A percentile compares a stretch with the other conserved stretches of the same genome.
Evolutionary conservation across 2,888 invertebrate genomes (phyloP).

Genomic region (Platycheirus albimanus): DNA sequence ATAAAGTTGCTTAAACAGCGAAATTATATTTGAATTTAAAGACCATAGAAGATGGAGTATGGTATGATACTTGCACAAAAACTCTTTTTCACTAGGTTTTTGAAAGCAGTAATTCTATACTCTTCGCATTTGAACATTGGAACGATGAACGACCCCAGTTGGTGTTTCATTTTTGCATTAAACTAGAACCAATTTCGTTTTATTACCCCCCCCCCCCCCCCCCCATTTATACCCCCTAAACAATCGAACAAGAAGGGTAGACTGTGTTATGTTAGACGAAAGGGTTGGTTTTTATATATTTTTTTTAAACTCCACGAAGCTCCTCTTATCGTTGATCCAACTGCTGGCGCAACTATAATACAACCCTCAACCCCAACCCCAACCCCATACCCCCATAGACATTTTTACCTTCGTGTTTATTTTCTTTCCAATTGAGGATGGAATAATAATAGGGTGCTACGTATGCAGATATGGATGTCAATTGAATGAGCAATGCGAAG

Average conservation of each 20-base stretch:
- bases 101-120: conserved; percentile 11
- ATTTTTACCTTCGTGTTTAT: conserved; percentile 56
- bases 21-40: conserved; percentile 61
- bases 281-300: conserved; percentile 36
- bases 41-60: conserved; percentile 34
- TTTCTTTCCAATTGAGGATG: conserved; percentile 67
- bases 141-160: conserved; percentile 56
- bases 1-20: conserved; percentile 72
- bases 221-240: not conserved
- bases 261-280: conserved; percentile 26
- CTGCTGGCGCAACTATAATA: conserved; percentile 3
- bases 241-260: not conserved
- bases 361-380: too few species aligned
- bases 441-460: conserved; percentile 65
- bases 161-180: conserved; percentile 71
- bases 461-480: conserved; percentile 64
- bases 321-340: conserved; percentile 13
- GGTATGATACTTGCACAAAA: conserved; percentile 19
- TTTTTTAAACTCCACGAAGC: conserved; percentile 5
- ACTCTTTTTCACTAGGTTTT: not conserved
- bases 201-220: conserved; percentile 49
- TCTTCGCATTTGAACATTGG: not conserved
- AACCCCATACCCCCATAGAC: not conserved
- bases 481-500: conserved; percentile 54
- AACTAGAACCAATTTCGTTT: conserved; percentile 71